These are phyloP conservation scores for Electrona antarctica DNA, from an alignment of 2,113 vertebrate species.

Conservation along the genomic window DNA sequence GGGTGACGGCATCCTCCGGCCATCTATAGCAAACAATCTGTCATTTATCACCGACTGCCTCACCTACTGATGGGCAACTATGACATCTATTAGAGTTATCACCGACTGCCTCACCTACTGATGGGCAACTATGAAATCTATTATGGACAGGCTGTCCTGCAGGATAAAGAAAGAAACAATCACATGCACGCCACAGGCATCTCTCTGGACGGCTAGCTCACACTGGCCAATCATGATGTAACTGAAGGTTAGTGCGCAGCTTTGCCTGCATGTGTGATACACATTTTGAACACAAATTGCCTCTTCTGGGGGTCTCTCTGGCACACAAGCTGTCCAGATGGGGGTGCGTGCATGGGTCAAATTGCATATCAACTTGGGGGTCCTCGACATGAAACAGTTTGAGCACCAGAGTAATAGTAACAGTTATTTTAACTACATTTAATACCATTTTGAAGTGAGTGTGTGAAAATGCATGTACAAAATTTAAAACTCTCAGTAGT, in stretches of 20 bases:
- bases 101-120: conserved; percentile 29
- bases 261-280: not conserved
- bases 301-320: too few species aligned
- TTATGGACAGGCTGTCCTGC: conserved; percentile 46
- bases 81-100: conserved; percentile 63
- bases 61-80: conserved; percentile 23
- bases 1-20: conserved; percentile 44
- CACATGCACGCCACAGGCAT: conserved; percentile 24
- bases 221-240: conserved; percentile 45
- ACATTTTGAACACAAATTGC: too few species aligned
- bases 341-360: too few species aligned
- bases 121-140: conserved; percentile 53
- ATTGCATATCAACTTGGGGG: too few species aligned
- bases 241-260: conserved; percentile 24
- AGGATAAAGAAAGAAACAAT: conserved; percentile 53
- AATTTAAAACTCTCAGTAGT: too few species aligned
- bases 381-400: too few species aligned
- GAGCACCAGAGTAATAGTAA: too few species aligned
- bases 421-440: too few species aligned
- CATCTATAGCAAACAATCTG: conserved; percentile 40
- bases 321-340: too few species aligned
- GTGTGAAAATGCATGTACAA: too few species aligned
- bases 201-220: not conserved
- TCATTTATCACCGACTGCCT: conserved; percentile 54
- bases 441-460: too few species aligned